phyloP scores from a whole-genome alignment of 2,113 vertebrate genomes.

The Grantiella picta region DNA sequence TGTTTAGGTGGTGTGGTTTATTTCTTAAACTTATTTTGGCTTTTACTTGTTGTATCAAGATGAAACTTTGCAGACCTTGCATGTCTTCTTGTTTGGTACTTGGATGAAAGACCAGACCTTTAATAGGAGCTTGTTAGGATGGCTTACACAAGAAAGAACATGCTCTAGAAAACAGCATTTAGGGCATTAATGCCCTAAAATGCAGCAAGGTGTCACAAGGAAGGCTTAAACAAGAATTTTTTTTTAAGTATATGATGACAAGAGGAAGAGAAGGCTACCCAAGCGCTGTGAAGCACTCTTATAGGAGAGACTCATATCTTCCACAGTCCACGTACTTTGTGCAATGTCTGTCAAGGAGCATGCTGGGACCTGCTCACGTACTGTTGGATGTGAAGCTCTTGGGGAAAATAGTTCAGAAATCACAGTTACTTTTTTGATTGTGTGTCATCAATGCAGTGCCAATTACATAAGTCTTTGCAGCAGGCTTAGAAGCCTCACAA shows the following conservation, averaged over 20 bases:
- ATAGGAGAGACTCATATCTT: background rate
- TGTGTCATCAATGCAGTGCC: background rate
- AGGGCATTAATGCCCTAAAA: background rate
- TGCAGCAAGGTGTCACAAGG: background rate
- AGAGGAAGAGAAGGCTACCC: background rate
- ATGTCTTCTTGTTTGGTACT: background rate
- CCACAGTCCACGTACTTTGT: background rate
- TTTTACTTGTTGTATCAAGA: background rate
- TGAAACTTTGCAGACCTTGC: background rate
- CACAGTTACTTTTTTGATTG: background rate
- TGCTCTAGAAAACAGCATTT: background rate
- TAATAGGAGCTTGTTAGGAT: background rate
- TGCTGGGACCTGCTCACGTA: background rate
- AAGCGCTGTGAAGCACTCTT: background rate
- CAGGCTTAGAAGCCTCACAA: background rate
- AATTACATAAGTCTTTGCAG: background rate
- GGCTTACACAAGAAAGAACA: background rate
- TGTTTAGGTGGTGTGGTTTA: background rate
- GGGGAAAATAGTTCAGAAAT: background rate
- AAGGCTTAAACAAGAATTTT: background rate
- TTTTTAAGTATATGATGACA: background rate
- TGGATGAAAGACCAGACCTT: background rate
- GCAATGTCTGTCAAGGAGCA: background rate
- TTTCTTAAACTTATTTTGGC: background rate
- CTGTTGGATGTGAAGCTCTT: background rate